Evolutionary conservation across 1,140 invertebrate species (phyloP).

Genomic region (Pseudobourletiella spinata): DNA sequence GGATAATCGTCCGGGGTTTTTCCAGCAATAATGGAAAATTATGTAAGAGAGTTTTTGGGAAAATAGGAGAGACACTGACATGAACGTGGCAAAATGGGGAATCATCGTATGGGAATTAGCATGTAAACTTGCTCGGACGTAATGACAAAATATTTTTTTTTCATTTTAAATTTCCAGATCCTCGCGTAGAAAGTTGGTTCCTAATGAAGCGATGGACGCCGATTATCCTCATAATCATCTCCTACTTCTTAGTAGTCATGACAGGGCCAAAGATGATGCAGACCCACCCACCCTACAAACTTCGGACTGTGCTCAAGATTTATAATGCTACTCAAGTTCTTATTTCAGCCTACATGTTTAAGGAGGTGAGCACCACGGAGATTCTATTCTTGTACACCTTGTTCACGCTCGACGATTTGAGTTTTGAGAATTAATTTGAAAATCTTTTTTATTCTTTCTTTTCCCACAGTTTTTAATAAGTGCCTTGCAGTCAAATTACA

Average conservation of each 20-base stretch:
- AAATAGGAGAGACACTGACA: too few relatives aligned
- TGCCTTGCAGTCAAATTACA: slow-evolving; percentile 56
- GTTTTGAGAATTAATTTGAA: too few relatives aligned
- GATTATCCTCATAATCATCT: slow-evolving; percentile 39
- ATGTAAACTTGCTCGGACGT: too few relatives aligned
- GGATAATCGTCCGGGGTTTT: too few relatives aligned
- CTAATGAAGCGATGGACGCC: slow-evolving; percentile 43
- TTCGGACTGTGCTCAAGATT: slow-evolving; percentile 40
- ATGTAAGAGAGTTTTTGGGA: too few relatives aligned
- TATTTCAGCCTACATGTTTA: slow-evolving; percentile 42
- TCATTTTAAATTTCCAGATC: slow-evolving; percentile 39
- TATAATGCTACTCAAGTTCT: slow-evolving; percentile 45
- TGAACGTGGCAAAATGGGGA: too few relatives aligned
- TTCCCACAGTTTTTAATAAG: slow-evolving; percentile 51
- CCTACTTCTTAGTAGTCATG: slow-evolving; percentile 42
- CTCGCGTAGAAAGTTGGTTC: slow-evolving; percentile 43
- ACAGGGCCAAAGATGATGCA: slow-evolving; percentile 44
- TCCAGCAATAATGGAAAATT: too few relatives aligned
- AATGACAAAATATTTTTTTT: background rate
- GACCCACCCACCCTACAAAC: slow-evolving; percentile 40
- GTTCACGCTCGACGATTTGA: too few relatives aligned
- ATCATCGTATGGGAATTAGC: too few relatives aligned
- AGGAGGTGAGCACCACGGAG: slow-evolving; percentile 36
- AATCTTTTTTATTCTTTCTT: slow-evolving; percentile 1
- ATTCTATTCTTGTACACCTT: background rate